A percentile compares a stretch with the other conserved stretches of the same genome.
These are phyloP conservation scores for Acrobasis repandana DNA, from an alignment of 2,888 invertebrate genomes.

Conservation along the genomic window DNA sequence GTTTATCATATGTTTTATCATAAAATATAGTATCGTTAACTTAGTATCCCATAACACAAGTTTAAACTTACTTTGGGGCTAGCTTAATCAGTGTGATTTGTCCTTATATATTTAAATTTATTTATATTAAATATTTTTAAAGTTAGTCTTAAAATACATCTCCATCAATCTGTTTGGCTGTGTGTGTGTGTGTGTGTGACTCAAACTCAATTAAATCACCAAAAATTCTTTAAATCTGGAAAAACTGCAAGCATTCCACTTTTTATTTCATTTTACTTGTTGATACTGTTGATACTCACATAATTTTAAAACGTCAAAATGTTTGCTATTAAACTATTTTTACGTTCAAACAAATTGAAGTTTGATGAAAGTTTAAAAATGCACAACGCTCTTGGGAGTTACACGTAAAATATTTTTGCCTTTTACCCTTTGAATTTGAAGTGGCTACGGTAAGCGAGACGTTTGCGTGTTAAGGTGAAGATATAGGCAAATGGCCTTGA, in stretches of 20 bases:
- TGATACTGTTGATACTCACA: background rate
- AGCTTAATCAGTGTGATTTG: too few relatives aligned
- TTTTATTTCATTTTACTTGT: background rate
- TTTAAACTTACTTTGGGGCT: too few relatives aligned
- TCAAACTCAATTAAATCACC: too few relatives aligned
- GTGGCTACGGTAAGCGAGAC: constrained; percentile 1
- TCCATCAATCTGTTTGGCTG: too few relatives aligned
- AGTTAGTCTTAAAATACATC: too few relatives aligned
- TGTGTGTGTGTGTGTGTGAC: too few relatives aligned
- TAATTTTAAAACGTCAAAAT: background rate
- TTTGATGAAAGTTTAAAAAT: constrained; percentile 14
- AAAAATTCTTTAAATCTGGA: background rate
- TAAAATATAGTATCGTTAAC: too few relatives aligned
- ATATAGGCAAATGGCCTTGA: too few relatives aligned
- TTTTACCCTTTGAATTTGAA: constrained; percentile 20
- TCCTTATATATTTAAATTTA: too few relatives aligned
- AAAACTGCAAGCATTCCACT: background rate
- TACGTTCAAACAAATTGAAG: constrained; percentile 1
- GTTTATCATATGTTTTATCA: too few relatives aligned
- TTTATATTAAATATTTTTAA: too few relatives aligned
- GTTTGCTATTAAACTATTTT: background rate
- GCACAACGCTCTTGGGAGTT: constrained; percentile 1
- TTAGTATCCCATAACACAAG: too few relatives aligned
- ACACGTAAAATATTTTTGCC: constrained; percentile 17
- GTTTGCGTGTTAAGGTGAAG: constrained; percentile 2